Evolutionary conservation across 2,797 vertebrate genomes (phyloP), one percentile per base, ranked within the genome.

Genomic region (Molothrus aeneus): DNA sequence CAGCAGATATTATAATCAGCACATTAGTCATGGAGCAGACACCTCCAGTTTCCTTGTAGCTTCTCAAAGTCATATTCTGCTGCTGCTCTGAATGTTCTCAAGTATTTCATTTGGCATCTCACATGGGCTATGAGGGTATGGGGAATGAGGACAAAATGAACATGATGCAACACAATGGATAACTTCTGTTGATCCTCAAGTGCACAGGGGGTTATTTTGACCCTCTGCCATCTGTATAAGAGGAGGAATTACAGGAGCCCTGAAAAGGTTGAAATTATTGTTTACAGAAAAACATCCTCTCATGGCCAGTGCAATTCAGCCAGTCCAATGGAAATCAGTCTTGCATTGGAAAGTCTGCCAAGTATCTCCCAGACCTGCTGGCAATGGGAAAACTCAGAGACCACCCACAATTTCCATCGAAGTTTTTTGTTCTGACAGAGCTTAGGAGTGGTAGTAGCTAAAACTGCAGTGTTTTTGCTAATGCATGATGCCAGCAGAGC

Each of bases 1-100:
- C 73, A 86, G 66, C 48, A 84, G 75, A 80, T 95, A 92, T 81
- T 92, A 73, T 84, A 91, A 94, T 88, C 73, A 94, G 48, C 73
- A 70, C 59, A 91, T 84, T 91, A 94, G 85, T 93, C 85, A 93
- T 63, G 0, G 3, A 92, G 48, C 73, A 91, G 60, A 80, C 63
- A 92, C 57, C 70, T 88, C 82, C 66, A 48, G 17, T 84, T 96
- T 93, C 79, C 80, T 45, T 56, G 32, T 75, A 86, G 77, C 66
- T 57, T 91, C 86, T 77, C 70, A 81, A 88, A 88, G 63, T 70
- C 66, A 50, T 70, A 70, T 64, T 88, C 85, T 85, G 61, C 51
- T 70, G 31, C 40, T 24, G 8, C 68, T 70, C 61, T 68, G 48
- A 68, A 53, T n/a, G 24, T 73, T 48, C 79, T 74, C 1, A 1